phyloP scores from a whole-genome alignment of 2,113 vertebrate genomes.

The Neomonachus schauinslandi region DNA sequence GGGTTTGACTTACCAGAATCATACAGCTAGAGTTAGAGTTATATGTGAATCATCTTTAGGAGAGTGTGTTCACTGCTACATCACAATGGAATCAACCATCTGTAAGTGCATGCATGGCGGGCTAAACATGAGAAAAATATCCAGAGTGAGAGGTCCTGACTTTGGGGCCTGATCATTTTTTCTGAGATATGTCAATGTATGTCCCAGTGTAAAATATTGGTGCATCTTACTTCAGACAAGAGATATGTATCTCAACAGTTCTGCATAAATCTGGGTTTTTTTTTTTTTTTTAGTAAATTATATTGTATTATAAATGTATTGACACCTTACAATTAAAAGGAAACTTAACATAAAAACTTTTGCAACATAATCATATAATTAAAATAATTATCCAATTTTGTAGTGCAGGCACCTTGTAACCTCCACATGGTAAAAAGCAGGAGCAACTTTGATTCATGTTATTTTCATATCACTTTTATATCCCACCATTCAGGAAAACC shows the following conservation, averaged over 20 bases:
- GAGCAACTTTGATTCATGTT: background rate
- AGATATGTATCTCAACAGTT: background rate
- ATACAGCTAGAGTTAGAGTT: background rate
- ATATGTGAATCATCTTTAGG: background rate
- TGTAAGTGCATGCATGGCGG: background rate
- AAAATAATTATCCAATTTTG: background rate
- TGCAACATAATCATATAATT: background rate
- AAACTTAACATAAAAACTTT: background rate
- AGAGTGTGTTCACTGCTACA: fast-evolving
- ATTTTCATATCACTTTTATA: background rate
- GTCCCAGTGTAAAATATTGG: background rate
- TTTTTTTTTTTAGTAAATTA: background rate
- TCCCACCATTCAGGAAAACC: background rate
- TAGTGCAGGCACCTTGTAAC: background rate
- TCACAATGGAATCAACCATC: background rate
- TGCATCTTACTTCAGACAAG: background rate
- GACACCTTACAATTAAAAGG: background rate
- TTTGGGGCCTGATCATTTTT: background rate
- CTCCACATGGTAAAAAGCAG: background rate
- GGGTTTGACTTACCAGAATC: background rate
- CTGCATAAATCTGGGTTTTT: background rate
- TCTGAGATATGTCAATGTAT: background rate
- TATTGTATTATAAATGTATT: background rate
- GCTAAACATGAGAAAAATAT: background rate
- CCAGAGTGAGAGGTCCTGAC: background rate